phyloP scores from a whole-genome alignment of 2,888 invertebrate species.

The Campoplex nolae region DNA sequence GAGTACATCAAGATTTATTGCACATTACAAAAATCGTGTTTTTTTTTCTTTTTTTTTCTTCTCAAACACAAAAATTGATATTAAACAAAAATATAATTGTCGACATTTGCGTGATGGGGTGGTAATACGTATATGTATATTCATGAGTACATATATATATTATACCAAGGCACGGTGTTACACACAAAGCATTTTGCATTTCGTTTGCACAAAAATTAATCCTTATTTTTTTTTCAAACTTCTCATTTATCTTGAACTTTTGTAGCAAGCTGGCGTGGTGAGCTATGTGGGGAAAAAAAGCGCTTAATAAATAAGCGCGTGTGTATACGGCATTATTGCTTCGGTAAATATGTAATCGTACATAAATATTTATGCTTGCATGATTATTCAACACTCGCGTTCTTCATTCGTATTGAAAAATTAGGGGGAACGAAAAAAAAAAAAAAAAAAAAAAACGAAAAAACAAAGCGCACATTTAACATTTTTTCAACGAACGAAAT shows the following conservation, averaged over 20 bases:
- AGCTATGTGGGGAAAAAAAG: slow-evolving; percentile 58
- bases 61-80: slow-evolving; percentile 13
- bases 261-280: slow-evolving; percentile 69
- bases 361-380: slow-evolving; percentile 49
- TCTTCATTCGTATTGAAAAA: neutral
- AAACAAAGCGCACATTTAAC: slow-evolving; percentile 58
- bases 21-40: slow-evolving; percentile 58
- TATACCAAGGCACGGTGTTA: slow-evolving; percentile 64
- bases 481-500: slow-evolving; percentile 64
- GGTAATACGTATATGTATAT: slow-evolving; percentile 25
- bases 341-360: slow-evolving; percentile 16
- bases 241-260: slow-evolving; percentile 25
- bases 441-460: slow-evolving; percentile 29
- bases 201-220: neutral
- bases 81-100: slow-evolving; percentile 5
- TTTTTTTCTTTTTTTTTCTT: neutral
- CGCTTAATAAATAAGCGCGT: slow-evolving; percentile 50
- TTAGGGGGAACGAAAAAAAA: neutral
- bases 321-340: slow-evolving; percentile 23
- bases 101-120: slow-evolving; percentile 41
- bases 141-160: slow-evolving; percentile 9
- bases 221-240: neutral
- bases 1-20: slow-evolving; percentile 71
- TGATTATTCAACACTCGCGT: slow-evolving; percentile 33
- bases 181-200: slow-evolving; percentile 67